These are phyloP conservation scores for Microtus richardsoni DNA, from an alignment of 2,113 vertebrate genomes.

Conservation along the genomic window DNA sequence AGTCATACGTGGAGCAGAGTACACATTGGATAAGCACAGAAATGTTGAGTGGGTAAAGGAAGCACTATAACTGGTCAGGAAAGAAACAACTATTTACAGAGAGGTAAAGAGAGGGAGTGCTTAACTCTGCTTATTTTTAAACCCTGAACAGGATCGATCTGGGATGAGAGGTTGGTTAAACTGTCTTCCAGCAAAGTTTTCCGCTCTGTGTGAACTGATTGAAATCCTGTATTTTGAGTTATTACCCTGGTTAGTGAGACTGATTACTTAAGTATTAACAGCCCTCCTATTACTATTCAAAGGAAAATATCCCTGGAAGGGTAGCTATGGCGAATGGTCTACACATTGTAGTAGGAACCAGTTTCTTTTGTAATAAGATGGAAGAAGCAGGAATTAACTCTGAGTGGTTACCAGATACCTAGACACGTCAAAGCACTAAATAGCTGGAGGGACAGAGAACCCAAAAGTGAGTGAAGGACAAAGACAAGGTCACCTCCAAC, in stretches of 20 bases:
- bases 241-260: neutral
- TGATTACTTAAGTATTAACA: slow-evolving; percentile 5
- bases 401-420: neutral
- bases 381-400: neutral
- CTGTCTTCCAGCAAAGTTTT: slow-evolving; percentile 33
- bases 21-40: neutral
- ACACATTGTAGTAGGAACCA: slow-evolving; percentile 32
- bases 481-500: neutral
- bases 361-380: neutral
- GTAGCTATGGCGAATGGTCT: neutral
- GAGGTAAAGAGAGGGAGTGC: neutral
- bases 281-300: slow-evolving; percentile 16
- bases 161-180: neutral
- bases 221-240: slow-evolving; percentile 1
- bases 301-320: neutral
- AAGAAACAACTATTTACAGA: neutral
- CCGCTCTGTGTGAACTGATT: neutral
- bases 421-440: neutral
- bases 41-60: neutral
- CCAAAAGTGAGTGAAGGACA: neutral
- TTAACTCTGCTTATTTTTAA: slow-evolving; percentile 34
- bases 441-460: neutral
- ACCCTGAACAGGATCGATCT: neutral
- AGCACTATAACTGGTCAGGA: neutral
- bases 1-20: neutral